Evolutionary conservation across 2,797 vertebrate species (phyloP), one percentile per base, ranked within the genome.

Genomic region (Enoplosus armatus): DNA sequence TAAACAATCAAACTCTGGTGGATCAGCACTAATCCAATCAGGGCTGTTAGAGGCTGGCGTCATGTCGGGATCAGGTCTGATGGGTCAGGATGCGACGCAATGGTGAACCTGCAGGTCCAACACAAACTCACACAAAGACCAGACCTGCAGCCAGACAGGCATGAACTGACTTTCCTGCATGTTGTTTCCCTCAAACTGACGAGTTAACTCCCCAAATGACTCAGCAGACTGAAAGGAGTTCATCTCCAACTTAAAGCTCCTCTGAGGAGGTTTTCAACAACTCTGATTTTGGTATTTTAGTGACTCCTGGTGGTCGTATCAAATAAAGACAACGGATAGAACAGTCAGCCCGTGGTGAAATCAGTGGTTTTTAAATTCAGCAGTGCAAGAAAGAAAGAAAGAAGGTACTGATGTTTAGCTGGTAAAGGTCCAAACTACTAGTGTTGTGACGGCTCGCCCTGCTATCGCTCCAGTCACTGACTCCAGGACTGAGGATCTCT

Each of bases 21-120:
- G 54, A 33, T 33, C 12, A 3, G 39, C 37, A 20, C 53, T 82
- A 35, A 82, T 82, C 79, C 73, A 60, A 54, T 81, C 72, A 54
- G 3, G 11, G 56, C 29, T 54, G 20, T 24, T 45, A 27, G 16
- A 51, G 9, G 45, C 53, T 48, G 74, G 45, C 24, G 3, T 68
- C 55, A 53, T 3, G 39, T 45, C 58, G 4, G 47, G 18, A 24
- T 56, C 51, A 37, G n/a, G 48, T 50, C 47, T 29, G 39, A 35
- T 10, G 2, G 15, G 1, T 15, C 65, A 55, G 35, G 47, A 60
- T 1, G 31, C 48, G 70, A 79, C 0, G 14, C 16, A 35, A 27
- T 15, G 12, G 24, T 27, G 20, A 9, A 74, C 48, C 68, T 50
- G 59, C 16, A 58, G 61, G 55, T 67, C 15, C 8, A 26, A 20